Conservation (phyloP, 2,113 vertebrate species). For the Mystacornis crossleyi region DNA sequence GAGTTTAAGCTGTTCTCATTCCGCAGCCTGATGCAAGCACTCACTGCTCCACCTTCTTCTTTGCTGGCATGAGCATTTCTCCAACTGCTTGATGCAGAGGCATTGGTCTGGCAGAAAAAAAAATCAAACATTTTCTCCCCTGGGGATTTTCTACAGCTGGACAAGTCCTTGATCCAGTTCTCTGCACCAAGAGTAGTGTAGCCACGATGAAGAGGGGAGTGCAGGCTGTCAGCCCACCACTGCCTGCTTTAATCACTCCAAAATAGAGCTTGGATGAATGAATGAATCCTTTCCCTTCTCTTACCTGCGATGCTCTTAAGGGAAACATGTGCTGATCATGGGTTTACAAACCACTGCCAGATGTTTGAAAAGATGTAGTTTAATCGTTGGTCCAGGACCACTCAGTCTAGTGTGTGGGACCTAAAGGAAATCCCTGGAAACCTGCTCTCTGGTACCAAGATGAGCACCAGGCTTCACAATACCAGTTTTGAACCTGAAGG, state of each 20-base stretch:
- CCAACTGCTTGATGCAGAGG: not conserved
- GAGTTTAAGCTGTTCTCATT: not conserved
- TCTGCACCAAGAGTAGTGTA: not conserved
- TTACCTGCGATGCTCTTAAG: not conserved
- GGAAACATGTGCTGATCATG: rapidly evolving
- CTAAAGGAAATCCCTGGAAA: not conserved
- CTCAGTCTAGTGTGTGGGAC: not conserved
- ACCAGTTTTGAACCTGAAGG: not conserved
- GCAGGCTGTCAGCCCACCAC: not conserved
- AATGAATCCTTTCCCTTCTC: not conserved
- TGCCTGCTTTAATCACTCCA: not conserved
- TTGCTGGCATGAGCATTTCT: rapidly evolving
- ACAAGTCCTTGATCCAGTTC: not conserved
- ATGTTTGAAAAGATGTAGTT: not conserved
- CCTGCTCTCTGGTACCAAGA: not conserved
- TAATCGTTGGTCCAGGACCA: not conserved
- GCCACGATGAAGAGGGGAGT: not conserved
- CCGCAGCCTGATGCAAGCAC: not conserved
- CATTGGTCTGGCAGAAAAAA: not conserved
- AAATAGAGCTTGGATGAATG: not conserved
- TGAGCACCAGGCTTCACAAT: not conserved
- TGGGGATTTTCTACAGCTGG: not conserved
- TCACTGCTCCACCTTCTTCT: not conserved
- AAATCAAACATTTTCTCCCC: not conserved
- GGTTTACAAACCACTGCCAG: not conserved